These are phyloP conservation scores for Diaperis boleti DNA, from an alignment of 2,888 invertebrate genomes.

Conservation along the genomic window DNA sequence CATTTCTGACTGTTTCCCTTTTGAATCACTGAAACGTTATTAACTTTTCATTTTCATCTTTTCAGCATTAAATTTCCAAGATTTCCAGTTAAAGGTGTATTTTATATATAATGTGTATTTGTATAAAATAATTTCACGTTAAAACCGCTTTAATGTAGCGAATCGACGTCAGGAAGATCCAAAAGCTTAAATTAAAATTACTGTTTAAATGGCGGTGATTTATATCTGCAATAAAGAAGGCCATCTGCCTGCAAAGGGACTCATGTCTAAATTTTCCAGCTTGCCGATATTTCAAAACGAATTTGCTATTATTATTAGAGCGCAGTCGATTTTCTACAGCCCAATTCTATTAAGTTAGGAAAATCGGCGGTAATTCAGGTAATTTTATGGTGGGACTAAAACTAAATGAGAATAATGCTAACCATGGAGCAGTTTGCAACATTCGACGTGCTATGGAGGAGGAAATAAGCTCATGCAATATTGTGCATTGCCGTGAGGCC, in stretches of 20 bases:
- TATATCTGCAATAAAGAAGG: constrained; percentile 4
- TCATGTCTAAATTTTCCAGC: neutral
- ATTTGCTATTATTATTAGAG: neutral
- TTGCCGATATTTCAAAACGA: constrained; percentile 4
- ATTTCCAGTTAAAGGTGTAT: neutral
- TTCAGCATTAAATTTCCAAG: neutral
- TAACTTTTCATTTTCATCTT: constrained; percentile 6
- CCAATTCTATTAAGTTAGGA: neutral
- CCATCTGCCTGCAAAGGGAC: constrained; percentile 2
- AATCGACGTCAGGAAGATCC: no score
- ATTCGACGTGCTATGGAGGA: no score
- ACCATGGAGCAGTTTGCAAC: neutral
- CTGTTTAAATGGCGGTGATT: constrained; percentile 2
- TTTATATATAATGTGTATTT: no score
- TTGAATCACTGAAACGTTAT: neutral
- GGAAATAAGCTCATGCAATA: no score
- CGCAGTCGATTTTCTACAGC: constrained; percentile 9
- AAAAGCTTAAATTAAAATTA: constrained; percentile 13
- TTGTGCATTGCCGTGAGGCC: no score
- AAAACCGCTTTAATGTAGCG: constrained; percentile 3
- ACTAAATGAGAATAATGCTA: neutral
- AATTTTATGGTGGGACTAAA: neutral
- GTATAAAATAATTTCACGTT: constrained; percentile 2
- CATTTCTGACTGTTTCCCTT: neutral
- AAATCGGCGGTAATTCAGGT: constrained; percentile 10